A percentile compares a stretch with the other conserved stretches of the same genome.
Conservation (phyloP, 2,888 invertebrate genomes). For the Eurytoma californica region DNA sequence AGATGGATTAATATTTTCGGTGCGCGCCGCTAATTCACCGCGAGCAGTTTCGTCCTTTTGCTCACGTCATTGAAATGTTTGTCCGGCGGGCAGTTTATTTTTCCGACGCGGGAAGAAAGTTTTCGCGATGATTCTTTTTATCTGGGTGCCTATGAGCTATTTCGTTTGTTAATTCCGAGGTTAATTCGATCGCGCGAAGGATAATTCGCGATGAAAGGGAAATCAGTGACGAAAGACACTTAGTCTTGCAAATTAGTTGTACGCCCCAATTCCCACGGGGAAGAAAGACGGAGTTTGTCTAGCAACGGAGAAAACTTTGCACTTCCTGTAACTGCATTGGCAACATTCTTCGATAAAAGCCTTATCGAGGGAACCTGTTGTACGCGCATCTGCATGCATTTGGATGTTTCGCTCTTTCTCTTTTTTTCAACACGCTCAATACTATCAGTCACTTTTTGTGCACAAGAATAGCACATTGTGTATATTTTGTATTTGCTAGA, state of each 20-base stretch:
- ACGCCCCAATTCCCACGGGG: neutral
- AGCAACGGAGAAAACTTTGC: slow-evolving; percentile 23
- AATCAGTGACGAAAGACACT: neutral
- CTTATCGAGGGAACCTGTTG: slow-evolving; percentile 36
- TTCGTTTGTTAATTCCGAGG: no score
- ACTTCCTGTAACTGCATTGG: neutral
- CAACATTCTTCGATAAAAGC: slow-evolving; percentile 10
- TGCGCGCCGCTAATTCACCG: no score
- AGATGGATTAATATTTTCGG: no score
- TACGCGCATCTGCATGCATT: slow-evolving; percentile 14
- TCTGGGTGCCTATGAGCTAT: no score
- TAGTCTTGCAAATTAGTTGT: neutral
- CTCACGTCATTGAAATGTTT: no score
- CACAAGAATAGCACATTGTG: slow-evolving; percentile 12
- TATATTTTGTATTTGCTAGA: neutral
- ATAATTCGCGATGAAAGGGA: neutral
- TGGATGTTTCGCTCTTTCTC: neutral
- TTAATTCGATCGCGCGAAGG: no score
- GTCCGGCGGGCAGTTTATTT: no score
- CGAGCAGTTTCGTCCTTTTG: no score
- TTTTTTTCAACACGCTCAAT: slow-evolving; percentile 25
- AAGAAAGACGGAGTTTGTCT: neutral
- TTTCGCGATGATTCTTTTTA: no score
- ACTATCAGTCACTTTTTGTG: slow-evolving; percentile 10
- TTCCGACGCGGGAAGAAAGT: no score